Percentiles rank a stretch among this genome's conserved stretches.
These are phyloP conservation scores for Brachionus manjavacas DNA, from an alignment of 1,140 invertebrate species.

Conservation along the genomic window DNA sequence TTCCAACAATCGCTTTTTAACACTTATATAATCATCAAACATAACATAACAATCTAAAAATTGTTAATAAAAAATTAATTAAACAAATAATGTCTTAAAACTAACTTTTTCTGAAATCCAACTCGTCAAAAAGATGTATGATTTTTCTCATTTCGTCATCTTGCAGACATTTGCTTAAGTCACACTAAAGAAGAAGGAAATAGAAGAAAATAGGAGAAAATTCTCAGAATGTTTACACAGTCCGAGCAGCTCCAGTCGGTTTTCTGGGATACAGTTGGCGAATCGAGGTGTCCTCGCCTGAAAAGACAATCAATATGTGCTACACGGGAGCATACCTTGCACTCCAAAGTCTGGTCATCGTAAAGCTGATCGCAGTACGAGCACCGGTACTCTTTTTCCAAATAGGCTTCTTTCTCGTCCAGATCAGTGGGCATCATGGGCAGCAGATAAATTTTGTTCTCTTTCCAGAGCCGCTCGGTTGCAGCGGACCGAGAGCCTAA, in stretches of 20 bases:
- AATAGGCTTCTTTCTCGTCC: slow-evolving; percentile 15
- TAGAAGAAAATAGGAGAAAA: not conserved
- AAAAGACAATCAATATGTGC: slow-evolving; percentile 17
- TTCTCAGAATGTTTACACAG: not conserved
- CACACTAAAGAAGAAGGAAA: not conserved
- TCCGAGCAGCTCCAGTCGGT: slow-evolving; percentile 28
- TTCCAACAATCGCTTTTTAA: not conserved
- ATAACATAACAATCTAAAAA: slow-evolving; percentile 25
- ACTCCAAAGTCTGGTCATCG: slow-evolving; percentile 26
- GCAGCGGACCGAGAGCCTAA: too few species aligned
- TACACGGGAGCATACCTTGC: slow-evolving; percentile 18
- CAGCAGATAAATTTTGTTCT: not conserved
- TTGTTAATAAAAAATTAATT: not conserved
- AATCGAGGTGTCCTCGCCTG: not conserved
- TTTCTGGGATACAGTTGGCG: not conserved
- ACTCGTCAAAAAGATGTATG: slow-evolving; percentile 12
- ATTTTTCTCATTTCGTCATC: slow-evolving; percentile 40
- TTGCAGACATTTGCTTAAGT: slow-evolving; percentile 25
- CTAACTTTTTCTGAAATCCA: slow-evolving; percentile 27
- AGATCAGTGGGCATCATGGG: slow-evolving; percentile 1
- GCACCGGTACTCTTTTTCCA: slow-evolving; percentile 39
- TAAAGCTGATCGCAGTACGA: slow-evolving; percentile 20
- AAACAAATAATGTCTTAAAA: not conserved
- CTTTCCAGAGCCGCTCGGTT: not conserved
- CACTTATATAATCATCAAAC: slow-evolving; percentile 24